Conservation (phyloP, 2,888 invertebrate genomes). For the Baccha elongata region DNA sequence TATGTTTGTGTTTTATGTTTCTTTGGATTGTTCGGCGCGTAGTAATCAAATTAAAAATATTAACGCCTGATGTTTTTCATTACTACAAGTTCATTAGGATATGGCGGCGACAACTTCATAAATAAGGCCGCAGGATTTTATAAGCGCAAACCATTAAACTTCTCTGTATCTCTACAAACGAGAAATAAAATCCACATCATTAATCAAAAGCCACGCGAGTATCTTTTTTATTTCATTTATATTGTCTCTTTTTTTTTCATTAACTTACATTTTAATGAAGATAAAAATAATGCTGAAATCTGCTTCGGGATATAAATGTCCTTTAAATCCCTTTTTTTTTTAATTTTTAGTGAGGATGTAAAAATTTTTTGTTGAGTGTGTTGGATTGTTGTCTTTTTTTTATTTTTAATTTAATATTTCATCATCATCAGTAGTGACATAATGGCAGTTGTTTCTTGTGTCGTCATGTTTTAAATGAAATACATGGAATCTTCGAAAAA, state of each 20-base stretch:
- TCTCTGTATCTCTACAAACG: too few relatives aligned
- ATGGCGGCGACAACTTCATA: conserved; percentile 40
- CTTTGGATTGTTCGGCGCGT: background rate
- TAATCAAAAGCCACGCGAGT: conserved; percentile 69
- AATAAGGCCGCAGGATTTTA: conserved; percentile 42
- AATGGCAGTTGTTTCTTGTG: conserved; percentile 62
- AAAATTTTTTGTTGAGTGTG: background rate
- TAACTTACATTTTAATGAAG: conserved; percentile 48
- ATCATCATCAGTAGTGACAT: conserved; percentile 58
- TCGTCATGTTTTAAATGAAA: conserved; percentile 13
- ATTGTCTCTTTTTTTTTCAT: conserved; percentile 49
- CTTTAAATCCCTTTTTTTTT: conserved; percentile 56
- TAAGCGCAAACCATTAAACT: conserved; percentile 39
- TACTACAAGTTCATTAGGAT: conserved; percentile 69
- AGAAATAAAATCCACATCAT: conserved; percentile 63
- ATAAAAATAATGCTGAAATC: conserved; percentile 26
- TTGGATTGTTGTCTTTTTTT: conserved; percentile 11
- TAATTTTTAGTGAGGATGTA: conserved; percentile 26
- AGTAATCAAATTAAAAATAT: conserved; percentile 68
- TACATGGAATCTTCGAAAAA: conserved; percentile 21
- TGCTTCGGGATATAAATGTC: conserved; percentile 59
- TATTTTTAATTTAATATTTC: conserved; percentile 8
- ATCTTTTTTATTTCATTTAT: conserved; percentile 65
- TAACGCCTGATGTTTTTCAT: conserved; percentile 69
- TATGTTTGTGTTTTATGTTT: conserved; percentile 24